Evolutionary conservation across 2,888 invertebrate genomes (phyloP).

Genomic region (Drosophila ochracea): DNA sequence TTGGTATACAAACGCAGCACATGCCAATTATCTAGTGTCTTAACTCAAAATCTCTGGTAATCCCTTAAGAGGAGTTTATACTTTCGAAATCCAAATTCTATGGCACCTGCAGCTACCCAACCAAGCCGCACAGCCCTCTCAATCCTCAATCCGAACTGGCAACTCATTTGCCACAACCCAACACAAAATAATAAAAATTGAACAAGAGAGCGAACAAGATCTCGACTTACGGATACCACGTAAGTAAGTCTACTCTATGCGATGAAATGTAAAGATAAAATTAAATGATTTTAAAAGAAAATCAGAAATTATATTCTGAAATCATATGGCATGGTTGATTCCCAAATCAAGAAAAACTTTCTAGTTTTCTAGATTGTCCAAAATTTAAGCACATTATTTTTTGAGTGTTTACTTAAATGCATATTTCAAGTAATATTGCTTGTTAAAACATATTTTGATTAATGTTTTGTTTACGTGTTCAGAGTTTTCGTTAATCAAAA

Average conservation of each 20-base stretch:
- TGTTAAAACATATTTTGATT: too few relatives aligned
- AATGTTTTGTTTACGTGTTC: too few relatives aligned
- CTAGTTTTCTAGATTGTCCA: too few relatives aligned
- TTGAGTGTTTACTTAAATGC: too few relatives aligned
- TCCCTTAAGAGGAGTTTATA: constrained; percentile 23
- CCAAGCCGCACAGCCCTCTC: background rate
- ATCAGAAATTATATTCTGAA: too few relatives aligned
- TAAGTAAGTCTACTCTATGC: background rate
- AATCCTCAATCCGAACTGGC: background rate
- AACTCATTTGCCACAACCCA: constrained; percentile 3
- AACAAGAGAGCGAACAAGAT: background rate
- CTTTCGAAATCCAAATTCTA: constrained; percentile 14
- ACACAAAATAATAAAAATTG: background rate
- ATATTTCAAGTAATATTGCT: too few relatives aligned
- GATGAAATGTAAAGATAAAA: too few relatives aligned
- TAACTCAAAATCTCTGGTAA: constrained; percentile 19
- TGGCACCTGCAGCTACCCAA: background rate
- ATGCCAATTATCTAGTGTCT: constrained; percentile 25
- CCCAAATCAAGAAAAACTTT: too few relatives aligned
- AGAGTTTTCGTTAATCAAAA: too few relatives aligned
- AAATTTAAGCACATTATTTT: too few relatives aligned
- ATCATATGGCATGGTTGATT: too few relatives aligned
- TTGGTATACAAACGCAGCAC: background rate
- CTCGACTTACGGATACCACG: background rate
- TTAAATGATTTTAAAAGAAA: too few relatives aligned